A percentile compares a stretch with the other conserved stretches of the same genome.
Conservation (phyloP, 2,113 vertebrate species). For the Azemiops feae region DNA sequence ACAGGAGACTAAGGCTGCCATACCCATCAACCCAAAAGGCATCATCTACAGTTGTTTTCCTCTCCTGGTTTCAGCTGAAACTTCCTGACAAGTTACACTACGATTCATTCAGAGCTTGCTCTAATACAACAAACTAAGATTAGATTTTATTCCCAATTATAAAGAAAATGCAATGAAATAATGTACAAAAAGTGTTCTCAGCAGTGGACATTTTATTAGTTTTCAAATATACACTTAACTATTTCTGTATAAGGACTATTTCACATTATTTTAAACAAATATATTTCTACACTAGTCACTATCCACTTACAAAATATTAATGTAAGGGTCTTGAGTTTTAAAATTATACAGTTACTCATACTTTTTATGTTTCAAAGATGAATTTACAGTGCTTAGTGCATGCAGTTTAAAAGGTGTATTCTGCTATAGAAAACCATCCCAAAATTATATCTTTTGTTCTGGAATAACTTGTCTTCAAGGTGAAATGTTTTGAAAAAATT, state of each 20-base stretch:
- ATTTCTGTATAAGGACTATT: not conserved
- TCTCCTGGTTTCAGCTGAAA: not conserved
- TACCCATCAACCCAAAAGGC: not conserved
- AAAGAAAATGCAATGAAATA: not conserved
- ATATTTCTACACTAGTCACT: slow-evolving; percentile 11
- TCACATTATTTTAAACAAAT: slow-evolving; percentile 9
- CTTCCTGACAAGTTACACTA: not conserved
- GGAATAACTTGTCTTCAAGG: slow-evolving; percentile 40
- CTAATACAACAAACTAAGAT: not conserved
- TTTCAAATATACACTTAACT: not conserved
- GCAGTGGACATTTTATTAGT: not conserved
- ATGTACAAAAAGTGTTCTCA: not conserved
- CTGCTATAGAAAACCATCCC: slow-evolving; percentile 31
- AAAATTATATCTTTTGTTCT: slow-evolving; percentile 43
- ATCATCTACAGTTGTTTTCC: not conserved
- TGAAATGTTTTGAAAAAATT: slow-evolving; percentile 37
- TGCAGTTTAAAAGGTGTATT: slow-evolving; percentile 40
- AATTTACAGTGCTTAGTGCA: slow-evolving; percentile 31
- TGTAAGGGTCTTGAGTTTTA: slow-evolving; percentile 11
- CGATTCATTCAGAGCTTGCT: not conserved
- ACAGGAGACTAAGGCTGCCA: not conserved
- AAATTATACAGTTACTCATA: slow-evolving; percentile 31
- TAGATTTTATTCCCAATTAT: not conserved
- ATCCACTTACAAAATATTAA: slow-evolving; percentile 12
- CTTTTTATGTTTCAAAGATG: slow-evolving; percentile 42